phyloP scores from a whole-genome alignment of 2,888 invertebrate genomes.

The Lithophane socia region DNA sequence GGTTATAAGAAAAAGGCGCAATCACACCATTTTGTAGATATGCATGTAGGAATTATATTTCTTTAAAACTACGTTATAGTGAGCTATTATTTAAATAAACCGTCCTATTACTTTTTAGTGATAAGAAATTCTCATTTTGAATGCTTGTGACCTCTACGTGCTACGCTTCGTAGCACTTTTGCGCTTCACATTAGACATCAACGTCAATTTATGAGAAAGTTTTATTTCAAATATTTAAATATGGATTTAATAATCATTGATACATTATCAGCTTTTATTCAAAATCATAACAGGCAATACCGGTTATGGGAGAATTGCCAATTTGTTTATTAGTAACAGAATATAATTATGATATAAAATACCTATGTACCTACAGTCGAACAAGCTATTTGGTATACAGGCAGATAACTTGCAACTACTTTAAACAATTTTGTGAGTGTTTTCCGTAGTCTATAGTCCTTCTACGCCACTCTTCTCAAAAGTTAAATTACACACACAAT shows the following conservation, averaged over 20 bases:
- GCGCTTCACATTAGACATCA: conserved; percentile 61
- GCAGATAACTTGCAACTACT: too few relatives aligned
- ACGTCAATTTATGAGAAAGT: conserved; percentile 26
- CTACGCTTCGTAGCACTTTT: conserved; percentile 56
- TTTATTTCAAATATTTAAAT: background rate
- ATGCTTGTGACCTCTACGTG: conserved; percentile 24
- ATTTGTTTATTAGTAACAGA: background rate
- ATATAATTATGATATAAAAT: background rate
- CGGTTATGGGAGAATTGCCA: background rate
- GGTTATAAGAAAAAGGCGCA: background rate
- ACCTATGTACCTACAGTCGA: too few relatives aligned
- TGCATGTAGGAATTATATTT: too few relatives aligned
- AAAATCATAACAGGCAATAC: background rate
- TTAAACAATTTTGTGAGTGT: too few relatives aligned
- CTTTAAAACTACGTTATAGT: background rate
- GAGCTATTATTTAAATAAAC: background rate
- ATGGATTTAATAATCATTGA: background rate
- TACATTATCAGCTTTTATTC: background rate
- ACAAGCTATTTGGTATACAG: too few relatives aligned
- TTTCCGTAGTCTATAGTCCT: too few relatives aligned
- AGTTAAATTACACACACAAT: too few relatives aligned
- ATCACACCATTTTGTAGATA: background rate
- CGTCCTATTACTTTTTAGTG: background rate
- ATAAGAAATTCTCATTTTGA: background rate
- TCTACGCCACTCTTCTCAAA: too few relatives aligned